A percentile compares a stretch with the other conserved stretches of the same genome.
Evolutionary conservation across 2,113 vertebrate genomes (phyloP).

Genomic region (Scomber colias): DNA sequence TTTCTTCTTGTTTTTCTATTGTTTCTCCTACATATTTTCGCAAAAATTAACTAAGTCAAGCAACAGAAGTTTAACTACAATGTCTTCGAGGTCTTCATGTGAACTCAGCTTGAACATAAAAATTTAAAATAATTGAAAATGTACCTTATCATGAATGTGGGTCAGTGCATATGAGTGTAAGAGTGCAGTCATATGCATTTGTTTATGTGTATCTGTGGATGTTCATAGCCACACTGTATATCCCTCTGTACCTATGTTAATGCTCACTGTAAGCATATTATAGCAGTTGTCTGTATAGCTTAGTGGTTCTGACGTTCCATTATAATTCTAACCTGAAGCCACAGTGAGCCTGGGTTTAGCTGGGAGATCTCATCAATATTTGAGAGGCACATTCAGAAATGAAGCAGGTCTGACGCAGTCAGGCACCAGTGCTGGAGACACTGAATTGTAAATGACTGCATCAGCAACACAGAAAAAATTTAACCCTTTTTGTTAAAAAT

Average conservation of each 20-base stretch:
- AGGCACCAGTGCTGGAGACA: constrained; percentile 19
- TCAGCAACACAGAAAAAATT: constrained; percentile 4
- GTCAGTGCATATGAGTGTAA: not conserved
- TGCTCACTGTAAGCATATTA: not conserved
- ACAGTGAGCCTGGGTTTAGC: constrained; percentile 22
- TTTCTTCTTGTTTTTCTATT: constrained; percentile 28
- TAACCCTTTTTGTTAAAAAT: constrained; percentile 1
- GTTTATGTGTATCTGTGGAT: not conserved
- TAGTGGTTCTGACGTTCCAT: not conserved
- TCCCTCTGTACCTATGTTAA: not conserved
- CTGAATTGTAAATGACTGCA: constrained; percentile 25
- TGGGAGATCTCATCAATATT: constrained; percentile 67
- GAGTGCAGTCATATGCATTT: not conserved
- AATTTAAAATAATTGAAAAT: not conserved
- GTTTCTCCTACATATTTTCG: constrained; percentile 6
- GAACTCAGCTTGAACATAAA: not conserved
- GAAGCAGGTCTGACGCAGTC: constrained; percentile 47
- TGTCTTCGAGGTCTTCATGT: not conserved
- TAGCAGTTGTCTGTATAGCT: not conserved
- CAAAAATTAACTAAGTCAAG: constrained; percentile 24
- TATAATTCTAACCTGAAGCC: constrained; percentile 32
- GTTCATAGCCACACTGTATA: not conserved
- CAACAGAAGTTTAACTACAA: constrained; percentile 4
- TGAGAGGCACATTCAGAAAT: constrained; percentile 44
- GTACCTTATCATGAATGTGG: not conserved